Conservation (phyloP, 1,140 invertebrate genomes). For the Trichonephila clavata region DNA sequence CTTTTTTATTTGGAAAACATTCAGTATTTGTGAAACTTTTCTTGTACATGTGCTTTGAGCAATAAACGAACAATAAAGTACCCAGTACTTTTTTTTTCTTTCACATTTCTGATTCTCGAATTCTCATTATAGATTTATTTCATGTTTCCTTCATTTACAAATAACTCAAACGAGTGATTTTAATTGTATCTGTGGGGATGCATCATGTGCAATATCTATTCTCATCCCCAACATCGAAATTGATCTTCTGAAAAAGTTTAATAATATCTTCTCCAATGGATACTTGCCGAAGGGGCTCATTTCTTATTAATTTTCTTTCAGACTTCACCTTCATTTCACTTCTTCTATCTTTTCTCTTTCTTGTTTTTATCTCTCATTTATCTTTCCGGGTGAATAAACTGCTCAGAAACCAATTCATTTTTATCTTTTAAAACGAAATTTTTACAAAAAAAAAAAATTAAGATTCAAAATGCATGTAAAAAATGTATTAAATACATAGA, state of each 20-base stretch:
- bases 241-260: conserved; percentile 48
- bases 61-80: no score
- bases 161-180: background rate
- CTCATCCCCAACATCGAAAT: background rate
- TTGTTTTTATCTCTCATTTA: conserved; percentile 27
- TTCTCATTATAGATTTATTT: background rate
- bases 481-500: background rate
- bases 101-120: no score
- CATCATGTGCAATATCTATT: background rate
- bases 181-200: background rate
- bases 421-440: conserved; percentile 50
- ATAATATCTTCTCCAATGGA: conserved; percentile 39
- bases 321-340: conserved; percentile 20
- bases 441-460: conserved; percentile 41
- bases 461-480: background rate
- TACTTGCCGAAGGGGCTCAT: conserved; percentile 41
- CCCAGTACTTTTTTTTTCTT: no score
- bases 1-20: no score
- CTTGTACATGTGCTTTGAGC: no score
- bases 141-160: background rate
- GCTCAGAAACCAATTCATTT: conserved; percentile 55
- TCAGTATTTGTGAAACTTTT: no score
- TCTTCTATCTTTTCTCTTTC: background rate
- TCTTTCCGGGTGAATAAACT: conserved; percentile 43
- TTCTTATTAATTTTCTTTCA: conserved; percentile 61